Percentiles rank a stretch among this genome's conserved stretches.
Evolutionary conservation across 2,797 vertebrate species (phyloP).

Genomic region (Ctenochaetus hawaiiensis): DNA sequence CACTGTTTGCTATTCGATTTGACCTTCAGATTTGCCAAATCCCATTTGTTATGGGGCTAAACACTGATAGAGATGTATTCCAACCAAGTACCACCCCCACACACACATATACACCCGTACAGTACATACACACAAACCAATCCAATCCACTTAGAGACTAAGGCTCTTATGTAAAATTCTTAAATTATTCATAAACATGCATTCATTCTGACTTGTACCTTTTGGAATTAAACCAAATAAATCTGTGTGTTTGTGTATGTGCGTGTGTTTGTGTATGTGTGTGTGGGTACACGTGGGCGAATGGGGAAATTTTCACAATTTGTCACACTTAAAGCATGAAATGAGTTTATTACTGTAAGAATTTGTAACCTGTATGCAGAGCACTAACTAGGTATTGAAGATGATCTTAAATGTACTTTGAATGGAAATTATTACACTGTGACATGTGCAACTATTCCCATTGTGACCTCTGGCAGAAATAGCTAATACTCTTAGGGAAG

Average conservation of each 20-base stretch:
- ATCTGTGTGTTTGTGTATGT: constrained; percentile 24
- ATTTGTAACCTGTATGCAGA: constrained; percentile 47
- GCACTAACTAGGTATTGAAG: constrained; percentile 36
- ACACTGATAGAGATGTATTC: constrained; percentile 69
- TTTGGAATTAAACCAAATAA: constrained; percentile 54
- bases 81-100: constrained; percentile 51
- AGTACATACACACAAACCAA: constrained; percentile 20
- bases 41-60: constrained; percentile 75
- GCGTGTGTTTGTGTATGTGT: constrained; percentile 24
- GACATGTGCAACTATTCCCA: constrained; percentile 3
- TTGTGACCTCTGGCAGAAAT: background rate
- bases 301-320: constrained; percentile 40
- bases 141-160: constrained; percentile 60
- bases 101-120: constrained; percentile 21
- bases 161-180: constrained; percentile 58
- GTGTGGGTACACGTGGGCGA: constrained; percentile 18
- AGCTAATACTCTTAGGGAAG: background rate
- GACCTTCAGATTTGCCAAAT: constrained; percentile 78
- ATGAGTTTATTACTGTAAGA: constrained; percentile 43
- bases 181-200: constrained; percentile 62
- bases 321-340: constrained; percentile 61
- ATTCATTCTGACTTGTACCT: constrained; percentile 50
- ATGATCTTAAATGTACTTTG: constrained; percentile 23
- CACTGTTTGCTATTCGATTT: constrained; percentile 72
- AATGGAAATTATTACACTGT: constrained; percentile 21